Conservation (phyloP, 2,888 invertebrate species). For the Lepidochrysops patricia region DNA sequence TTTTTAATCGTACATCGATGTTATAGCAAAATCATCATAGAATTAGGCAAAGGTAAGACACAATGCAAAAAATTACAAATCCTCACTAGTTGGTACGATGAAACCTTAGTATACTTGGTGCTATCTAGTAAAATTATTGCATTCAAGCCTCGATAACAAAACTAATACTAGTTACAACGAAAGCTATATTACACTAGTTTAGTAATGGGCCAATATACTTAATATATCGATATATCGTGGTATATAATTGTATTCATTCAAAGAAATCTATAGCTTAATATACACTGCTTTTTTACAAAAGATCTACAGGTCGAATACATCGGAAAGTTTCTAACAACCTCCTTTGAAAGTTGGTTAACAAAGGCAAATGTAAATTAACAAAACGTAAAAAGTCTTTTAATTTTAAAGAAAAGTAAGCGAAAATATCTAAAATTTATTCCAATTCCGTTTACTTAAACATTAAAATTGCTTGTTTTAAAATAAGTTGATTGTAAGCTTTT, state of each 20-base stretch:
- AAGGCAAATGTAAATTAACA: no score
- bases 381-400: no score
- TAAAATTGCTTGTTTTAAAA: not conserved
- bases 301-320: no score
- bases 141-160: constrained; percentile 38
- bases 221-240: not conserved
- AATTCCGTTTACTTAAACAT: not conserved
- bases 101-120: constrained; percentile 40
- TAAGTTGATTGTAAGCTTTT: not conserved
- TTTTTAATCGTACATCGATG: not conserved
- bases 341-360: no score
- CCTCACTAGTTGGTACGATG: constrained; percentile 33
- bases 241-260: not conserved
- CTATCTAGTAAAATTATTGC: constrained; percentile 54
- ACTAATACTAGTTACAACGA: constrained; percentile 25
- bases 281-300: not conserved
- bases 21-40: constrained; percentile 19
- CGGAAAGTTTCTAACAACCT: no score
- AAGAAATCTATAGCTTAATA: not conserved
- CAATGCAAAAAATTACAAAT: constrained; percentile 19
- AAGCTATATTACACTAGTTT: constrained; percentile 9
- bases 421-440: not conserved
- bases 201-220: constrained; percentile 4
- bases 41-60: constrained; percentile 15
- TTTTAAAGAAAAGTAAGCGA: no score